A percentile compares a stretch with the other conserved stretches of the same genome.
phyloP scores from a whole-genome alignment of 1,140 invertebrate species.

The Drosophila hydei region DNA sequence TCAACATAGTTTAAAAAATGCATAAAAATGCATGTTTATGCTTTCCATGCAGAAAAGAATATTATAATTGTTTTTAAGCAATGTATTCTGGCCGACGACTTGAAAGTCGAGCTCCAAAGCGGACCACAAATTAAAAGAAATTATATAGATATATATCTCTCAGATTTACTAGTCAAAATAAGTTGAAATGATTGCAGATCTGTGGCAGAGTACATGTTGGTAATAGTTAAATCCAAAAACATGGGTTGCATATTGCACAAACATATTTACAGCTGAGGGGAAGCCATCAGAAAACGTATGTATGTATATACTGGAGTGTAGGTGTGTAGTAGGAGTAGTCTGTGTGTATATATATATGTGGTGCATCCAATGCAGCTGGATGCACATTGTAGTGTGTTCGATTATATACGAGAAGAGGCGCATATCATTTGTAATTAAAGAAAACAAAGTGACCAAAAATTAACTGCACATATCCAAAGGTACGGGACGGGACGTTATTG shows the following conservation, averaged over 20 bases:
- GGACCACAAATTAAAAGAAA: slow-evolving; percentile 2
- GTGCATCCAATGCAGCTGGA: slow-evolving; percentile 33
- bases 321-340: slow-evolving; percentile 5
- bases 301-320: slow-evolving; percentile 31
- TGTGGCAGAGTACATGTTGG: slow-evolving; percentile 29
- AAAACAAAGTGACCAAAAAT: slow-evolving; percentile 66
- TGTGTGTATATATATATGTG: slow-evolving; percentile 15
- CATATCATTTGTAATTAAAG: slow-evolving; percentile 51
- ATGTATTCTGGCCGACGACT: slow-evolving; percentile 3
- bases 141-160: neutral
- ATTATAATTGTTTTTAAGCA: slow-evolving; percentile 5
- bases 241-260: slow-evolving; percentile 77
- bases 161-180: neutral
- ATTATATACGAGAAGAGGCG: slow-evolving; percentile 61
- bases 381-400: slow-evolving; percentile 30
- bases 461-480: slow-evolving; percentile 63
- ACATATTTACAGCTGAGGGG: slow-evolving; percentile 77
- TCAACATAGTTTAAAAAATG: slow-evolving; percentile 5
- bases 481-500: slow-evolving; percentile 56
- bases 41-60: slow-evolving; percentile 26
- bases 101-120: neutral
- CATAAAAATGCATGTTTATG: slow-evolving; percentile 22
- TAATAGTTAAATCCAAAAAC: slow-evolving; percentile 56
- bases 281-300: slow-evolving; percentile 53
- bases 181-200: neutral